These are phyloP conservation scores for Ectemnius cavifrons DNA, from an alignment of 2,888 invertebrate genomes.

Conservation along the genomic window DNA sequence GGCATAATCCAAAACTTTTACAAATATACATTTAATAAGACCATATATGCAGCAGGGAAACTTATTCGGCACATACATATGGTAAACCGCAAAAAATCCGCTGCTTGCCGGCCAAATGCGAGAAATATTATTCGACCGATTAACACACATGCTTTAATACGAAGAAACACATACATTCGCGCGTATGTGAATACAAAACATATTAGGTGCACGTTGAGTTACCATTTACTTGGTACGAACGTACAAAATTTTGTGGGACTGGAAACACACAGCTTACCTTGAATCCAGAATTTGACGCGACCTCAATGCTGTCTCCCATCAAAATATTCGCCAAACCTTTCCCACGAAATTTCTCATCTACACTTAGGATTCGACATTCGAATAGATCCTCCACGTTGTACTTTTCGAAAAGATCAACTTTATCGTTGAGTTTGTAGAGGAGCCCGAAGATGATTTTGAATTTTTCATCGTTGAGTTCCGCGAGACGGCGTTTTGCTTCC, in stretches of 20 bases:
- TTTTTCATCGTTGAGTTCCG: slow-evolving; percentile 83
- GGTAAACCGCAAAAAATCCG: too few relatives aligned
- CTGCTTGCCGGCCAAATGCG: too few relatives aligned
- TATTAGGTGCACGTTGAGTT: slow-evolving; percentile 7
- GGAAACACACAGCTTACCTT: slow-evolving; percentile 79
- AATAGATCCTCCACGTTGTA: slow-evolving; percentile 86
- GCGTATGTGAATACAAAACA: neutral
- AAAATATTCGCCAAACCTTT: slow-evolving; percentile 87
- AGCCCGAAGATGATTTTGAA: slow-evolving; percentile 89
- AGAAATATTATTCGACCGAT: neutral
- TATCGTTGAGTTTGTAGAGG: slow-evolving; percentile 85
- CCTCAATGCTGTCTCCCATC: slow-evolving; percentile 83
- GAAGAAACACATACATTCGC: neutral
- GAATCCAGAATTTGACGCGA: slow-evolving; percentile 84
- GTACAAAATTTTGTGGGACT: too few relatives aligned
- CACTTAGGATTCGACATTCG: slow-evolving; percentile 90
- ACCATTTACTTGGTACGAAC: too few relatives aligned
- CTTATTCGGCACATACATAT: too few relatives aligned
- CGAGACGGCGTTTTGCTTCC: slow-evolving; percentile 84
- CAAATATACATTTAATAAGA: too few relatives aligned
- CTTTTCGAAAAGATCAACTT: slow-evolving; percentile 84
- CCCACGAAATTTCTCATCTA: slow-evolving; percentile 85
- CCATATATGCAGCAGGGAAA: too few relatives aligned
- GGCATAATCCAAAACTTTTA: too few relatives aligned
- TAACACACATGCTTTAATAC: slow-evolving; percentile 25